These are phyloP conservation scores for Hyla sarda DNA, from an alignment of 2,113 vertebrate species.

Conservation along the genomic window DNA sequence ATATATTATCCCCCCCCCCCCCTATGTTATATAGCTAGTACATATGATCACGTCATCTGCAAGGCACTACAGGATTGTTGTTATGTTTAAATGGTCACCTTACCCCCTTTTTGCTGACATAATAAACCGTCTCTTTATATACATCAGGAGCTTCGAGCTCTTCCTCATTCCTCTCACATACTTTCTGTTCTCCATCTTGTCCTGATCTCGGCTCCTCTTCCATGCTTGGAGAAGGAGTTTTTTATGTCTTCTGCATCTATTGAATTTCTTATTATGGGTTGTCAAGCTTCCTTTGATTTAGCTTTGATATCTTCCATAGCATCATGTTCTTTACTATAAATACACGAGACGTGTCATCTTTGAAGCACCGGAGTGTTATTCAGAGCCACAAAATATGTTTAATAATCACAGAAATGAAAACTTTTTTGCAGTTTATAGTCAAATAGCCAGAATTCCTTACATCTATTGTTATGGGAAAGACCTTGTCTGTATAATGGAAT, in stretches of 20 bases:
- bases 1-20: too few relatives aligned
- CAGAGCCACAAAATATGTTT: background rate
- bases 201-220: background rate
- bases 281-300: constrained; percentile 18
- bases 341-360: background rate
- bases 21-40: too few relatives aligned
- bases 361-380: background rate
- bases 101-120: too few relatives aligned
- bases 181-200: background rate
- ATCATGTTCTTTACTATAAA: background rate
- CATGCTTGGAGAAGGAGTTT: background rate
- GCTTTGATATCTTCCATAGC: background rate
- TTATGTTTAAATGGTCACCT: too few relatives aligned
- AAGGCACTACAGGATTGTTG: too few relatives aligned
- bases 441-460: constrained; percentile 4
- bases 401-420: constrained; percentile 10
- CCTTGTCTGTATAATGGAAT: background rate
- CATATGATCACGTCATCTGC: too few relatives aligned
- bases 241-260: background rate
- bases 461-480: background rate
- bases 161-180: background rate
- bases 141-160: too few relatives aligned
- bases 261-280: constrained; percentile 8
- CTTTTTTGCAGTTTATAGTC: background rate
- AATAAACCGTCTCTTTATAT: too few relatives aligned